Conservation (phyloP, 1,140 invertebrate species). For the Zaprionus taronus region DNA sequence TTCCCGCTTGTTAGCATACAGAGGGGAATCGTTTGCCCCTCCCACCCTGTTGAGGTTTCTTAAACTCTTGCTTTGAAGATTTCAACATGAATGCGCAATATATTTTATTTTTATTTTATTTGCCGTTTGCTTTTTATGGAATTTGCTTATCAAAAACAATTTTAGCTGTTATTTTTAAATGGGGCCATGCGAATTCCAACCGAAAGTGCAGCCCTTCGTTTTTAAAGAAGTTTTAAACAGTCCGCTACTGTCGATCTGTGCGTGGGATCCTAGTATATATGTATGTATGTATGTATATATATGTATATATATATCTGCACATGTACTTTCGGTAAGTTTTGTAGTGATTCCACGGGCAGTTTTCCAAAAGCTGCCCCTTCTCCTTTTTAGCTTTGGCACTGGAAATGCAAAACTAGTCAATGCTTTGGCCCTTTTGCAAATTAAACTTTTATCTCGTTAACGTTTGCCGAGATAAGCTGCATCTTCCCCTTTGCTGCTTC, state of each 20-base stretch:
- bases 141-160: slow-evolving; percentile 23
- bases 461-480: slow-evolving; percentile 16
- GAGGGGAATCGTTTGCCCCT: slow-evolving; percentile 4
- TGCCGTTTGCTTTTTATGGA: slow-evolving; percentile 12
- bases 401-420: slow-evolving; percentile 56
- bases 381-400: neutral
- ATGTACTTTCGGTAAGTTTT: neutral
- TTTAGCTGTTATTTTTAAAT: slow-evolving; percentile 7
- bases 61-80: slow-evolving; percentile 56
- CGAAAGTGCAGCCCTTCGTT: too few relatives aligned
- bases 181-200: neutral
- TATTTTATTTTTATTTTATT: slow-evolving; percentile 23
- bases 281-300: too few relatives aligned
- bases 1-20: slow-evolving; percentile 40
- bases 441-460: slow-evolving; percentile 53
- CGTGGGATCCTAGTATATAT: too few relatives aligned
- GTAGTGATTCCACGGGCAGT: slow-evolving; percentile 1
- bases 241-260: too few relatives aligned
- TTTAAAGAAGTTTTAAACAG: too few relatives aligned
- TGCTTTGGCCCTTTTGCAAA: slow-evolving; percentile 71
- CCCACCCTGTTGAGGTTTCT: slow-evolving; percentile 46
- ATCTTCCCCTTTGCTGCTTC: slow-evolving; percentile 1
- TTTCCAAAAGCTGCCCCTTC: slow-evolving; percentile 7
- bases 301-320: neutral
- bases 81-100: slow-evolving; percentile 47